Evolutionary conservation across 37 sponge, comb jelly and placozoan species (phyloP), one percentile per base, ranked within the genome.

Genomic region (Axinella damicornis): DNA sequence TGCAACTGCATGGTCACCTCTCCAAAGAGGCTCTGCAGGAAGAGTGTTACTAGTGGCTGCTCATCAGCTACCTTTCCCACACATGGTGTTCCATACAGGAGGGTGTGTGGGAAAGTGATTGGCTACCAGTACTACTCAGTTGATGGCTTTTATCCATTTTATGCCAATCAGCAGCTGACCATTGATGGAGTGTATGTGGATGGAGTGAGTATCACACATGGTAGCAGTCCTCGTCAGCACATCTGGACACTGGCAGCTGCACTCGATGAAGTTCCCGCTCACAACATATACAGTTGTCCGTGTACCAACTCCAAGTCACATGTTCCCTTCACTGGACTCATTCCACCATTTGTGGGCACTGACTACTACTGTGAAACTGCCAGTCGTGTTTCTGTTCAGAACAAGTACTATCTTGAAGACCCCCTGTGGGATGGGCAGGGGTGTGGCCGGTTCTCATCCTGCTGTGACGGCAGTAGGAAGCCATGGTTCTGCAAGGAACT

Each of bases 341-440:
- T 73, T 21, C 84, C 84, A n/a, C 25, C 36, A 33, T 83, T 83
- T 55, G 53, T 83, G 61, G 84, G 84, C 9, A 63, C 33, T 46
- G 84, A 83, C 32, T 83, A 74, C 30, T 83, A 40, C 84, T 83
- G 84, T 74, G 84, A 73, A 57, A 83, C 84, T 53, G 84, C 75
- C 27, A 74, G 72, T 62, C 64, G 73, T 15, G 22, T 6, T 12
- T 16, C 2, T 17, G 0, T 38, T 33, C 18, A 36, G n/a, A 60
- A 41, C 22, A 52, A 28, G 22, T 39, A 41, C 11, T 83, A 74
- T 31, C 36, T 33, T 20, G 67, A 83, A 32, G 84, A 83, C 54
- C 84, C 84, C 27, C 73, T 83, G 32, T 83, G 84, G 84, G 84
- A 83, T 63, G 75, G 84, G 25, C n/a, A 83, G 65, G 84, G 84